These are phyloP conservation scores for Hylaeus volcanicus DNA, from an alignment of 1,140 invertebrate genomes.

Conservation along the genomic window DNA sequence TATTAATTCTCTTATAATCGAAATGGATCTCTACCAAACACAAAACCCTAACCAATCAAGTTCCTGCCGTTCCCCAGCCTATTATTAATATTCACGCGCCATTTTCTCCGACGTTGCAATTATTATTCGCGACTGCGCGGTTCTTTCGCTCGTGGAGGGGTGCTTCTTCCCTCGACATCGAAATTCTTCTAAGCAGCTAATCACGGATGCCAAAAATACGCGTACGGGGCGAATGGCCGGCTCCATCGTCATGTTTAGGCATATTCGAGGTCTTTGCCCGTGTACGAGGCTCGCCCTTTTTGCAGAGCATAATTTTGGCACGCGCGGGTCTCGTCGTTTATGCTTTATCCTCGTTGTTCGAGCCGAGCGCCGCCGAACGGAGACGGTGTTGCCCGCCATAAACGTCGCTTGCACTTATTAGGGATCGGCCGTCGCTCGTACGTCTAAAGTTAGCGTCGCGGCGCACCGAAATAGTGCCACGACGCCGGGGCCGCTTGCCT, in stretches of 20 bases:
- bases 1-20: too few relatives aligned
- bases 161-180: neutral
- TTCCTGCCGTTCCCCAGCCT: too few relatives aligned
- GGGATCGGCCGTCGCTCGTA: slow-evolving; percentile 76
- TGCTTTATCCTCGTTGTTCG: slow-evolving; percentile 48
- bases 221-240: slow-evolving; percentile 23
- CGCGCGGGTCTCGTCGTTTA: slow-evolving; percentile 58
- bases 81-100: too few relatives aligned
- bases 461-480: slow-evolving; percentile 75
- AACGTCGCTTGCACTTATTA: slow-evolving; percentile 80
- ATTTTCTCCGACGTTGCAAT: neutral
- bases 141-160: neutral
- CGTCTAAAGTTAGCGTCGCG: slow-evolving; percentile 78
- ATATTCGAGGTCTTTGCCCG: slow-evolving; percentile 74
- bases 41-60: too few relatives aligned
- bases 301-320: slow-evolving; percentile 75
- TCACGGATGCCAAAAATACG: slow-evolving; percentile 23
- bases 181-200: slow-evolving; percentile 25
- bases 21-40: too few relatives aligned
- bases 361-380: slow-evolving; percentile 22
- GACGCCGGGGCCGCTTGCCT: slow-evolving; percentile 66
- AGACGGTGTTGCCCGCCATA: slow-evolving; percentile 69
- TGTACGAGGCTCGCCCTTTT: slow-evolving; percentile 59
- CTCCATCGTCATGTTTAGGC: slow-evolving; percentile 25
- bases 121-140: neutral